Evolutionary conservation across 1,140 invertebrate species (phyloP).

Genomic region (Campoletis sonorensis): DNA sequence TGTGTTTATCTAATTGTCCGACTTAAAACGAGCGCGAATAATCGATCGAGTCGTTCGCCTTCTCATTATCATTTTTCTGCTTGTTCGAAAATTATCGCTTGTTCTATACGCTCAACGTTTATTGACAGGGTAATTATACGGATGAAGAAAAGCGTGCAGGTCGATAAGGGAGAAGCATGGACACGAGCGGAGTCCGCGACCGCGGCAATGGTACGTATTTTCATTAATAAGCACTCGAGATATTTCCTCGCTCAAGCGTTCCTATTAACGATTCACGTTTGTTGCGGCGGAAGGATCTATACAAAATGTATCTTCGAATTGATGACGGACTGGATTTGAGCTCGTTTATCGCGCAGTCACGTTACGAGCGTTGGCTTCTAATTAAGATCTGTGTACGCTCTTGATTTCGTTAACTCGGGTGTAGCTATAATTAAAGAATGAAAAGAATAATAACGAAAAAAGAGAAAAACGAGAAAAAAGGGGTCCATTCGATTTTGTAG

Average conservation of each 20-base stretch:
- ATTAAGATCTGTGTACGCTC: slow-evolving; percentile 40
- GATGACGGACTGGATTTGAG: neutral
- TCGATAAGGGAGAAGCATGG: neutral
- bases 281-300: slow-evolving; percentile 26
- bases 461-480: neutral
- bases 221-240: slow-evolving; percentile 24
- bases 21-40: neutral
- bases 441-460: neutral
- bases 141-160: slow-evolving; percentile 39
- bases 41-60: slow-evolving; percentile 1
- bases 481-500: neutral
- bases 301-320: slow-evolving; percentile 2
- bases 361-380: slow-evolving; percentile 28
- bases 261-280: slow-evolving; percentile 61
- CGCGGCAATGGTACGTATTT: slow-evolving; percentile 17
- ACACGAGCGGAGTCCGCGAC: too few species aligned
- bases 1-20: neutral
- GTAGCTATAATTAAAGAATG: neutral
- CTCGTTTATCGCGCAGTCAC: slow-evolving; percentile 18
- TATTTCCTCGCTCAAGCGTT: slow-evolving; percentile 35
- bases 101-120: slow-evolving; percentile 41
- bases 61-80: neutral
- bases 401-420: neutral
- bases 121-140: slow-evolving; percentile 67
- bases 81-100: slow-evolving; percentile 36